These are phyloP conservation scores for Drosophila lutescens DNA, from an alignment of 2,888 invertebrate genomes.

Conservation along the genomic window DNA sequence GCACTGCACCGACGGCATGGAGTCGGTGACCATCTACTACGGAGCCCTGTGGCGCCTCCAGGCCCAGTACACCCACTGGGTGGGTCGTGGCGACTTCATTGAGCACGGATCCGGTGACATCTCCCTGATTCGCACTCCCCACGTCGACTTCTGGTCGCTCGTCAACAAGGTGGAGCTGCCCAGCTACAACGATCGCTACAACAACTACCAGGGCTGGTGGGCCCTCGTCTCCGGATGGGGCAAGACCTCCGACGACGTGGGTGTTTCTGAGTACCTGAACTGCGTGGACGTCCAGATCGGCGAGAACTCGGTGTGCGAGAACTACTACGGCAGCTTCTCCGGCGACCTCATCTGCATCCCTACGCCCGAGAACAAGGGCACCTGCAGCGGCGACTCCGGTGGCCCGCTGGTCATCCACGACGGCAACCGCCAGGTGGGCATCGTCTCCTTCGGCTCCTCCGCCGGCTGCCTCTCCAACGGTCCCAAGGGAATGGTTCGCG, in stretches of 20 bases:
- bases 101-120: constrained; percentile 60
- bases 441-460: constrained; percentile 57
- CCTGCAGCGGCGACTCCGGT: constrained; percentile 84
- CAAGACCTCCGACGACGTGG: constrained; percentile 46
- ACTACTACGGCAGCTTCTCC: constrained; percentile 74
- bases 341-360: constrained; percentile 39
- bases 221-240: constrained; percentile 75
- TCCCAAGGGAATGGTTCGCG: constrained; percentile 56
- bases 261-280: constrained; percentile 76
- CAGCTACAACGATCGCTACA: constrained; percentile 52
- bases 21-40: constrained; percentile 61
- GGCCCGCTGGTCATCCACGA: constrained; percentile 73
- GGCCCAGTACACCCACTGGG: constrained; percentile 63
- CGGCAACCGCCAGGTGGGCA: constrained; percentile 52
- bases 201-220: constrained; percentile 54
- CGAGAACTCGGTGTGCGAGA: constrained; percentile 78
- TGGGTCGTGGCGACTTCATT: constrained; percentile 54
- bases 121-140: constrained; percentile 66
- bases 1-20: constrained; percentile 68
- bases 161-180: constrained; percentile 59
- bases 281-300: constrained; percentile 60
- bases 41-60: constrained; percentile 67
- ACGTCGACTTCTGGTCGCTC: constrained; percentile 58
- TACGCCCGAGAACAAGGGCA: constrained; percentile 58
- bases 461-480: constrained; percentile 53